These are phyloP conservation scores for Drosophila nigricruria DNA, from an alignment of 2,888 invertebrate species.

Conservation along the genomic window DNA sequence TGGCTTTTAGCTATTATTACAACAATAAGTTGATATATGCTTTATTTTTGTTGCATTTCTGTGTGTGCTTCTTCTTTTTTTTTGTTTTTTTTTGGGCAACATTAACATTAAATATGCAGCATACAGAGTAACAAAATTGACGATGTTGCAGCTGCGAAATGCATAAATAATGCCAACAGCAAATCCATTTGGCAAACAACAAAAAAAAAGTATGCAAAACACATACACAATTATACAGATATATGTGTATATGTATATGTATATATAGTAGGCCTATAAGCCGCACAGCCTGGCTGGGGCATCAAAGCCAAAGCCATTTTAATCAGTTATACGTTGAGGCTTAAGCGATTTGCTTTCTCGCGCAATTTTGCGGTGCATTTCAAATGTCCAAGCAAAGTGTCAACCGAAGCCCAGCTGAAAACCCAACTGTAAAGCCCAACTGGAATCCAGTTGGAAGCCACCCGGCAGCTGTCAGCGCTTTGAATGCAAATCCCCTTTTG, in stretches of 20 bases:
- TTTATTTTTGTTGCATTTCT: slow-evolving; percentile 12
- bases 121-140: slow-evolving; percentile 49
- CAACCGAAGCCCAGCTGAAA: slow-evolving; percentile 20
- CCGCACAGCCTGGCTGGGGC: slow-evolving; percentile 33
- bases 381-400: slow-evolving; percentile 66
- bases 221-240: not conserved
- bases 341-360: slow-evolving; percentile 65
- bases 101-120: slow-evolving; percentile 75
- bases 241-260: not conserved
- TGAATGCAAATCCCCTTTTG: slow-evolving; percentile 76
- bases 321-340: slow-evolving; percentile 63
- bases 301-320: slow-evolving; percentile 70
- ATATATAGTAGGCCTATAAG: slow-evolving; percentile 21
- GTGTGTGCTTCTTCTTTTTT: not conserved
- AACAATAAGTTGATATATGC: slow-evolving; percentile 15
- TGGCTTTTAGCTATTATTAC: slow-evolving; percentile 41
- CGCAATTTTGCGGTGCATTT: slow-evolving; percentile 73
- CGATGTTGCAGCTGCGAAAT: slow-evolving; percentile 50
- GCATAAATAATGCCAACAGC: slow-evolving; percentile 52
- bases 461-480: slow-evolving; percentile 41
- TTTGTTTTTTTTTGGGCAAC: slow-evolving; percentile 30
- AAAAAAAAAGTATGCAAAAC: slow-evolving; percentile 7
- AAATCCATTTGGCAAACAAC: slow-evolving; percentile 54
- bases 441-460: slow-evolving; percentile 21
- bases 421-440: slow-evolving; percentile 6